Evolutionary conservation across 2,113 vertebrate species (phyloP).

Genomic region (Axis porcinus): DNA sequence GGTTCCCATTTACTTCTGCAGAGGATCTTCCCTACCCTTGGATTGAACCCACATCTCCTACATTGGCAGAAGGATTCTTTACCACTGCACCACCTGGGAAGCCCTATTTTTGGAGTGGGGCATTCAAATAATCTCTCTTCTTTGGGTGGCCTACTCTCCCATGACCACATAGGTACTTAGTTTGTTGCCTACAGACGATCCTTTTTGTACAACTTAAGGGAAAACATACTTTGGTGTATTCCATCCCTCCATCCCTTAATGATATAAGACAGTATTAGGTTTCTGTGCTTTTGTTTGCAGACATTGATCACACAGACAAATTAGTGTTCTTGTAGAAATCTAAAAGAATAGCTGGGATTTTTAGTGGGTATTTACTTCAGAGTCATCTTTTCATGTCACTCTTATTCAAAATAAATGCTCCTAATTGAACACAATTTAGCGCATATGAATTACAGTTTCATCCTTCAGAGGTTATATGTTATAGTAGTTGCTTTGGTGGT

Average conservation of each 20-base stretch:
- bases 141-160: not conserved
- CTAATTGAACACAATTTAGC: not conserved
- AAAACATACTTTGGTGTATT: not conserved
- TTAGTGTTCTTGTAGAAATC: not conserved
- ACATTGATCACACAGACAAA: not conserved
- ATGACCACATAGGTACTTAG: not conserved
- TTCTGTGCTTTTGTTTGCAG: not conserved
- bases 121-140: not conserved
- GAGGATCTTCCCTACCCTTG: not conserved
- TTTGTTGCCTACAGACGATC: not conserved
- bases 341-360: not conserved
- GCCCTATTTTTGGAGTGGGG: not conserved
- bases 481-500: not conserved
- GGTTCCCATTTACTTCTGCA: not conserved
- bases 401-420: slow-evolving; percentile 4
- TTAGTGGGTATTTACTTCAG: not conserved
- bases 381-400: not conserved
- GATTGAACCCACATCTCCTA: not conserved
- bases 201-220: not conserved
- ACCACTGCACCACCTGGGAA: not conserved
- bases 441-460: not conserved
- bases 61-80: not conserved
- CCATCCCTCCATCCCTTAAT: not conserved
- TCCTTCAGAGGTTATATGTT: not conserved
- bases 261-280: not conserved